Conservation (phyloP, 1,140 invertebrate species). For the Drosophila carrolli region DNA sequence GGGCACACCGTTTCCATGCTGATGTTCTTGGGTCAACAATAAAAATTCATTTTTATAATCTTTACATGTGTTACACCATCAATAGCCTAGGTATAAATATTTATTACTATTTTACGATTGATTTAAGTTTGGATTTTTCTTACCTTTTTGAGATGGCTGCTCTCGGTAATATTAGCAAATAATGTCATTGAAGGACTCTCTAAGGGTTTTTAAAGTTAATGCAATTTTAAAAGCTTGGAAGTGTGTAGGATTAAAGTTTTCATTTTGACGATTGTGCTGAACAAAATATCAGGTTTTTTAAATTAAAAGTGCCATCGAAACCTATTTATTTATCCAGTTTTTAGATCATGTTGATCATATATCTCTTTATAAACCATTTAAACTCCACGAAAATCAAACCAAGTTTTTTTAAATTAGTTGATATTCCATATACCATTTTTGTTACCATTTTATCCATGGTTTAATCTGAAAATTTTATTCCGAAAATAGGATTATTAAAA, state of each 20-base stretch:
- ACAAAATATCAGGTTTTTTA: too few species aligned
- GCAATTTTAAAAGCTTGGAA: neutral
- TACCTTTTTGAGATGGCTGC: constrained; percentile 15
- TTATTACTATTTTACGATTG: constrained; percentile 79
- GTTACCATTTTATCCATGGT: too few species aligned
- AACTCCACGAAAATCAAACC: too few species aligned
- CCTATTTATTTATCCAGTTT: too few species aligned
- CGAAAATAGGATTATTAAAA: too few species aligned
- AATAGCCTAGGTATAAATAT: constrained; percentile 69
- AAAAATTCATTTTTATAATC: constrained; percentile 83
- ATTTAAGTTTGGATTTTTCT: constrained; percentile 53
- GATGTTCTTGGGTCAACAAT: constrained; percentile 66
- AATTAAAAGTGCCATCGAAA: too few species aligned
- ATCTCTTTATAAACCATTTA: too few species aligned
- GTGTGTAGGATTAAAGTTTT: neutral
- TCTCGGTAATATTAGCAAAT: constrained; percentile 39
- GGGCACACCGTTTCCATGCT: constrained; percentile 2
- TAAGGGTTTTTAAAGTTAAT: constrained; percentile 1
- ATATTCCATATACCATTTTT: too few species aligned
- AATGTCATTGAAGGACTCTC: constrained; percentile 43
- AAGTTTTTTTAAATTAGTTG: too few species aligned
- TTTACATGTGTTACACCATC: constrained; percentile 69
- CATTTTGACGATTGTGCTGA: neutral
- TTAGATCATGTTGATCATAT: too few species aligned
- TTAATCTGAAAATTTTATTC: too few species aligned